Evolutionary conservation across 2,113 vertebrate species (phyloP).

Genomic region (Tinamus guttatus): DNA sequence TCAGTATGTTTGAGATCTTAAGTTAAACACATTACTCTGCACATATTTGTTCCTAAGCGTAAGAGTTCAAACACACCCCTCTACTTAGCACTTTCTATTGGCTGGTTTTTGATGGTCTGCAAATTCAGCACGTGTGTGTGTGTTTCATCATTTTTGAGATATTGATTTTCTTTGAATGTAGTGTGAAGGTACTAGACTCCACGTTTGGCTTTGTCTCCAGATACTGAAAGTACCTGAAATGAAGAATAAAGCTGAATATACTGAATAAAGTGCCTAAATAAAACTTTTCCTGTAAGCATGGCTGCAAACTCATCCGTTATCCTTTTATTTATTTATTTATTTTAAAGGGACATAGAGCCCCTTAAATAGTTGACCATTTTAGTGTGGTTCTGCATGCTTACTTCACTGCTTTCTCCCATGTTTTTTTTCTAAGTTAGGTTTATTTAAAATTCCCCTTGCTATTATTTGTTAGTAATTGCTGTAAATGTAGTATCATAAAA

Average conservation of each 20-base stretch:
- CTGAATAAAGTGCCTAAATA: neutral
- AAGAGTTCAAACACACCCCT: constrained; percentile 18
- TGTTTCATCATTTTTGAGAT: neutral
- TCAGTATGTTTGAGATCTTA: neutral
- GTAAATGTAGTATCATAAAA: neutral
- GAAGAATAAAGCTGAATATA: too few species aligned
- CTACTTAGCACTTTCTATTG: constrained; percentile 1
- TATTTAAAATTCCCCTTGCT: neutral
- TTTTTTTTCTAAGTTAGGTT: neutral
- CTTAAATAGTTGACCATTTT: neutral
- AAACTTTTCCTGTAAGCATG: neutral
- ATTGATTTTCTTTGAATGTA: neutral
- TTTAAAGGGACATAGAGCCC: fast-evolving
- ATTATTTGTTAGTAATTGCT: neutral
- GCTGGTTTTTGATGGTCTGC: constrained; percentile 5
- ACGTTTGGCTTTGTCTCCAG: neutral
- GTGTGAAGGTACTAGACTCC: neutral
- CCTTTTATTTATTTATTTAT: neutral
- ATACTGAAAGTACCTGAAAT: neutral
- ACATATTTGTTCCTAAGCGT: neutral
- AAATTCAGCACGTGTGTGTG: neutral
- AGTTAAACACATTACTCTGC: neutral
- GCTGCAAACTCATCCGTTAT: neutral
- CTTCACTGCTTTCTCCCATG: neutral
- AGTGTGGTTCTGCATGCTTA: neutral